Conservation (phyloP, 2,113 vertebrate genomes). For the Penelope pileata region DNA sequence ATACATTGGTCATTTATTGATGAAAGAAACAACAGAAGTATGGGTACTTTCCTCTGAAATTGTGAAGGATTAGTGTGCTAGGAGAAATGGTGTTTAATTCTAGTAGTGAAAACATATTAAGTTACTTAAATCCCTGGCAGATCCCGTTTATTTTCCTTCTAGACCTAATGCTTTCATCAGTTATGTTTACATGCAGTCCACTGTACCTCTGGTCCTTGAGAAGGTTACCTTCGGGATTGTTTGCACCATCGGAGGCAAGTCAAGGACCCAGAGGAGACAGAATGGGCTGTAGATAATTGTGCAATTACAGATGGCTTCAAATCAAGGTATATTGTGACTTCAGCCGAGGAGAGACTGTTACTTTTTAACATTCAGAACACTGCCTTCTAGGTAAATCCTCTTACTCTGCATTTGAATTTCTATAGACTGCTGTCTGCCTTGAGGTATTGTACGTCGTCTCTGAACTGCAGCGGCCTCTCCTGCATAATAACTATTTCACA, state of each 20-base stretch:
- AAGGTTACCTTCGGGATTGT: constrained; percentile 5
- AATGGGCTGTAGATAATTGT: constrained; percentile 20
- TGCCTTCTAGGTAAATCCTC: constrained; percentile 71
- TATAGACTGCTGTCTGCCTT: constrained; percentile 77
- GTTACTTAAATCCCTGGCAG: background rate
- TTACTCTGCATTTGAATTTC: constrained; percentile 75
- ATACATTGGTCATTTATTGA: background rate
- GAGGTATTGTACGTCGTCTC: constrained; percentile 87
- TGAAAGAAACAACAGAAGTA: background rate
- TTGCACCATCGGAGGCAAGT: background rate
- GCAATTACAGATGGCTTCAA: constrained; percentile 31
- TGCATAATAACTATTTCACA: constrained; percentile 88
- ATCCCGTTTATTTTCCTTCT: background rate
- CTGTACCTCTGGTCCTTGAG: background rate
- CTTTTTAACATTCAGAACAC: constrained; percentile 72
- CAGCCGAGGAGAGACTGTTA: constrained; percentile 11
- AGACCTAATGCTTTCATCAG: background rate
- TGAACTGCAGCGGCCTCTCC: constrained; percentile 84
- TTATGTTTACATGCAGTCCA: background rate
- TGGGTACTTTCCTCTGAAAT: background rate
- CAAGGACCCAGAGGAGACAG: constrained; percentile 30
- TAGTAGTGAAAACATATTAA: background rate
- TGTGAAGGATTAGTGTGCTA: background rate
- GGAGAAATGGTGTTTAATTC: background rate
- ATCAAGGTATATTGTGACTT: constrained; percentile 41